A percentile compares a stretch with the other conserved stretches of the same genome.
Conservation (phyloP, 2,888 invertebrate genomes). For the Gryllus longicercus region DNA sequence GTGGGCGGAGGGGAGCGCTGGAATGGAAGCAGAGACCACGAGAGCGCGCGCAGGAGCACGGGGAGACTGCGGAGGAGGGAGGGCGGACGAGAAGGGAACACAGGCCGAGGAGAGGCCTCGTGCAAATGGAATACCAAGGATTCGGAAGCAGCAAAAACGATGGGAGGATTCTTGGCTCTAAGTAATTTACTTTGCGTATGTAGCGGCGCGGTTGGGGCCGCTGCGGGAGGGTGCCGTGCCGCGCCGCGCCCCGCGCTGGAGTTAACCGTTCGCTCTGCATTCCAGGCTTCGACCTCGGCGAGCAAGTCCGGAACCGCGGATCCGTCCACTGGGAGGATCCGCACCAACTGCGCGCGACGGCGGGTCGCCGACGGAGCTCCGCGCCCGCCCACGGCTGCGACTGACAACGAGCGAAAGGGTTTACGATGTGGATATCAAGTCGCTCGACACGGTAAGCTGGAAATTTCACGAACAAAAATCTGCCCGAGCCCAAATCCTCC, state of each 20-base stretch:
- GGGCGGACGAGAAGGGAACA: background rate
- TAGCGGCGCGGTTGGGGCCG: background rate
- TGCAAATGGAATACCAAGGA: conserved; percentile 17
- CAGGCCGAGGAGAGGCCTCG: background rate
- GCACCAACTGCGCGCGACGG: no score
- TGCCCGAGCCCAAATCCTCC: no score
- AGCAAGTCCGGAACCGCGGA: background rate
- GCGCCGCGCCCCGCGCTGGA: background rate
- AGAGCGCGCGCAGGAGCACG: no score
- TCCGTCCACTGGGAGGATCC: no score
- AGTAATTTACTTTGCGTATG: conserved; percentile 11
- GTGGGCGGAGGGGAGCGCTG: background rate
- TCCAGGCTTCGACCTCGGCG: background rate
- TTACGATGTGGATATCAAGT: no score
- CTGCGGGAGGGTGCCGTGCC: background rate
- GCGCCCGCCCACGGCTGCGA: no score
- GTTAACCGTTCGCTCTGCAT: background rate
- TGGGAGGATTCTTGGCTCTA: background rate
- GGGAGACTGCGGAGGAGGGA: background rate
- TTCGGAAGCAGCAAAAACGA: conserved; percentile 9
- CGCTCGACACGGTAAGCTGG: no score
- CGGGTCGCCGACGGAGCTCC: no score
- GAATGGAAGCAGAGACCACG: background rate
- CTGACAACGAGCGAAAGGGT: no score
- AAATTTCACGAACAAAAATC: no score